phyloP scores from a whole-genome alignment of 2,113 vertebrate species.

The Fulica atra region DNA sequence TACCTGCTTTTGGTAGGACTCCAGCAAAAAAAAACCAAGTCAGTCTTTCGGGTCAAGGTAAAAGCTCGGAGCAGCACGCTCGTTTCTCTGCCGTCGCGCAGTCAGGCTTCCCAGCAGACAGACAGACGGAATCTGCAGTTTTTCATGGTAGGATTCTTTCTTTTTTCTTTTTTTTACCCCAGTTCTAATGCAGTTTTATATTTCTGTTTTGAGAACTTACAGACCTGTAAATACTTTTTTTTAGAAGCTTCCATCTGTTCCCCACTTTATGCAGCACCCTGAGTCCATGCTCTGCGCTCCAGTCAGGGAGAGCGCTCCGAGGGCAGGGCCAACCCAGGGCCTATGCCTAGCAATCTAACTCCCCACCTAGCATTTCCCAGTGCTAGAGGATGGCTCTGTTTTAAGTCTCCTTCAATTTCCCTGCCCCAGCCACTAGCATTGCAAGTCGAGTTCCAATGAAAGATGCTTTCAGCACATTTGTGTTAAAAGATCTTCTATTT shows the following conservation, averaged over 20 bases:
- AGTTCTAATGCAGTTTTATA: constrained; percentile 53
- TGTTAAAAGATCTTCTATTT: not conserved
- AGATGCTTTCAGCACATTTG: not conserved
- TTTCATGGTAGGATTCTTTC: constrained; percentile 54
- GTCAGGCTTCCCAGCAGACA: constrained; percentile 30
- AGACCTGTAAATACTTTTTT: constrained; percentile 63
- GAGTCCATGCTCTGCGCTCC: not conserved
- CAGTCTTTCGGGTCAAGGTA: not conserved
- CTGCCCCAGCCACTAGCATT: not conserved
- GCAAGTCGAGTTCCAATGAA: not conserved
- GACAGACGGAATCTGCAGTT: constrained; percentile 46
- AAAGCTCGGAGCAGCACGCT: not conserved
- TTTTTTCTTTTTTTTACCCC: constrained; percentile 46
- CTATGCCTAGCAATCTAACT: not conserved
- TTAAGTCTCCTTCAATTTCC: constrained; percentile 4
- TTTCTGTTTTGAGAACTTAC: constrained; percentile 55
- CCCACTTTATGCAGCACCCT: not conserved
- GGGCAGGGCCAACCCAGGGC: constrained; percentile 63
- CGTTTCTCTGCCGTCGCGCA: constrained; percentile 44
- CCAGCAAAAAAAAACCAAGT: not conserved
- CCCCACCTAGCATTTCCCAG: not conserved
- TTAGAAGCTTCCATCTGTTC: not conserved
- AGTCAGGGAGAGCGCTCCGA: not conserved
- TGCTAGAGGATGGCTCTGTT: constrained; percentile 33
- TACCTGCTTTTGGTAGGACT: not conserved